These are phyloP conservation scores for Leucopsar rothschildi DNA, from an alignment of 2,113 vertebrate species.

Conservation along the genomic window DNA sequence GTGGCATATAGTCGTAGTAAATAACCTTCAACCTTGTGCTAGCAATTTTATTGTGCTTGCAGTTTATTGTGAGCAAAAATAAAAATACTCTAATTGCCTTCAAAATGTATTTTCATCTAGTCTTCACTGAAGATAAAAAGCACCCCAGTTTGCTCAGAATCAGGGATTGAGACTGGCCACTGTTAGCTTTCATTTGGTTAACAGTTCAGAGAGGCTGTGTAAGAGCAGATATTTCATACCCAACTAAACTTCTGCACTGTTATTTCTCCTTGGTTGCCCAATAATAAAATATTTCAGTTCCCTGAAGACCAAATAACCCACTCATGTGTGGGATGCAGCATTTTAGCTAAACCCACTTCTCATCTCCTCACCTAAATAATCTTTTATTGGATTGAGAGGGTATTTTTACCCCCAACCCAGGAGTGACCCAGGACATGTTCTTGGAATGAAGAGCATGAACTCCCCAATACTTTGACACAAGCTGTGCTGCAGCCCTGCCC, in stretches of 20 bases:
- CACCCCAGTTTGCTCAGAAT: background rate
- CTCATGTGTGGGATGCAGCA: background rate
- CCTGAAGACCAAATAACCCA: background rate
- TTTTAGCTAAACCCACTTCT: background rate
- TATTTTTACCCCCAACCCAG: background rate
- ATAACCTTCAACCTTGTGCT: slow-evolving; percentile 21
- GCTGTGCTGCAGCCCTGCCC: background rate
- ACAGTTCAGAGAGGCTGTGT: background rate
- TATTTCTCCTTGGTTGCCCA: background rate
- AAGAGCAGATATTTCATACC: background rate
- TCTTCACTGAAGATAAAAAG: background rate
- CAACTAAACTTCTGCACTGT: background rate
- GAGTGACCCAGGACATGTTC: fast-evolving
- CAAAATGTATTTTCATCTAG: slow-evolving; percentile 4
- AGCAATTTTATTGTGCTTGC: slow-evolving; percentile 4
- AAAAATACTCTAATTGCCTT: slow-evolving; percentile 55
- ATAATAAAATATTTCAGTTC: background rate
- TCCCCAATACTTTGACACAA: fast-evolving
- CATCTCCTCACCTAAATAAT: background rate
- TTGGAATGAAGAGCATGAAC: background rate
- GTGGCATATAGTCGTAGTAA: slow-evolving; percentile 9
- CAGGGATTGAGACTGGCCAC: background rate
- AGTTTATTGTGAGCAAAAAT: slow-evolving; percentile 59
- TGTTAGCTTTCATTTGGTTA: background rate
- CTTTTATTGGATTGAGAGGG: background rate